Conservation (phyloP, 2,888 invertebrate genomes). For the Dascillus cervinus region DNA sequence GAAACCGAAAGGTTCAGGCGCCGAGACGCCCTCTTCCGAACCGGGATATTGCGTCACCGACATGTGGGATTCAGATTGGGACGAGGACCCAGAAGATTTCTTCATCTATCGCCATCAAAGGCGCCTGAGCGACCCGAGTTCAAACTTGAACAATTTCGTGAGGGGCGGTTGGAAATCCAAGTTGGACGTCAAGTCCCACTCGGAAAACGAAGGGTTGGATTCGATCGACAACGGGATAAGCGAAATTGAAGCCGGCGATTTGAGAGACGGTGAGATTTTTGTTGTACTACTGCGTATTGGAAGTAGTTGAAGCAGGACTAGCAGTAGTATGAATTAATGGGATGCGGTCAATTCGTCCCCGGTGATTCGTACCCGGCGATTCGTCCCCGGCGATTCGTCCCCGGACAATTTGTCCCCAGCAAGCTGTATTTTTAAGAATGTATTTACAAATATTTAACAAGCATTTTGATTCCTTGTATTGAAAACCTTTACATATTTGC, state of each 20-base stretch:
- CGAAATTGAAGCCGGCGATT: slow-evolving; percentile 90
- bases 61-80: slow-evolving; percentile 85
- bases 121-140: slow-evolving; percentile 87
- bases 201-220: slow-evolving; percentile 89
- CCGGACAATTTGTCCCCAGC: no score
- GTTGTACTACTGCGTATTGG: no score
- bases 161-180: slow-evolving; percentile 77
- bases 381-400: no score
- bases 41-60: slow-evolving; percentile 75
- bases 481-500: no score
- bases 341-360: no score
- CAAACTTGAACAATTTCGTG: slow-evolving; percentile 78
- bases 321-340: no score
- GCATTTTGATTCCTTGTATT: no score
- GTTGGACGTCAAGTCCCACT: slow-evolving; percentile 62
- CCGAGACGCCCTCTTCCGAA: slow-evolving; percentile 92
- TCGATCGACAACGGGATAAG: slow-evolving; percentile 73
- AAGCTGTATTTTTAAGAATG: no score
- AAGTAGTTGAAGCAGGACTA: no score
- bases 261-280: slow-evolving; percentile 85
- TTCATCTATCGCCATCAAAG: slow-evolving; percentile 69
- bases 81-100: slow-evolving; percentile 79
- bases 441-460: no score
- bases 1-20: slow-evolving; percentile 85
- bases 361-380: no score